Evolutionary conservation across 2,888 invertebrate genomes (phyloP).

Genomic region (Saturnia japonica): DNA sequence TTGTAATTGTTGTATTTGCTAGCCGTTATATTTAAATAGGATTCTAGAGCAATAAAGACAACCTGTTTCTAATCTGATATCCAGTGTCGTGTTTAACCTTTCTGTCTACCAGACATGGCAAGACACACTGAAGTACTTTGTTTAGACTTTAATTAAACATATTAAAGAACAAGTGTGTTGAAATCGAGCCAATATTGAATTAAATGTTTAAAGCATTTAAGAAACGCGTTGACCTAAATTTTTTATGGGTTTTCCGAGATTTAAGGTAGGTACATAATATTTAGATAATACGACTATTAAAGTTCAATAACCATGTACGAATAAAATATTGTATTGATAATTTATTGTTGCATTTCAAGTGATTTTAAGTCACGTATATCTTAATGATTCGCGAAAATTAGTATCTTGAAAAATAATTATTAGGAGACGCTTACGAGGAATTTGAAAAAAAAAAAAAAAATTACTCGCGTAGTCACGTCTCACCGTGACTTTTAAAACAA

Average conservation of each 20-base stretch:
- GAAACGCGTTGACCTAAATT: background rate
- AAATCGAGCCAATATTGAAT: slow-evolving; percentile 11
- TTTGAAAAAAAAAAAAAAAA: too few species aligned
- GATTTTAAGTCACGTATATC: background rate
- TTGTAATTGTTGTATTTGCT: background rate
- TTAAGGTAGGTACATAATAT: background rate
- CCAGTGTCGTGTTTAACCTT: slow-evolving; percentile 3
- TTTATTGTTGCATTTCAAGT: background rate
- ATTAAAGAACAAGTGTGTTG: slow-evolving; percentile 8
- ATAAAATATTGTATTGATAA: background rate
- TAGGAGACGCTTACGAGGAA: too few species aligned
- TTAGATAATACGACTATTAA: slow-evolving; percentile 1
- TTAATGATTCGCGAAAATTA: background rate
- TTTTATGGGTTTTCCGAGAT: slow-evolving; percentile 6
- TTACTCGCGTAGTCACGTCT: background rate
- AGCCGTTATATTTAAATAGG: slow-evolving; percentile 12
- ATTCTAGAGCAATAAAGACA: slow-evolving; percentile 13
- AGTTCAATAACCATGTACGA: background rate
- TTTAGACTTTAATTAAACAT: slow-evolving; percentile 3
- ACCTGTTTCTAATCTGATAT: slow-evolving; percentile 12
- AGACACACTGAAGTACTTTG: background rate
- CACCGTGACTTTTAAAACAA: background rate
- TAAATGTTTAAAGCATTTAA: background rate
- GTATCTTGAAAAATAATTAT: background rate
- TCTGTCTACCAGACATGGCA: background rate